phyloP scores from a whole-genome alignment of 1,140 invertebrate genomes.

The Colletes gigas region DNA sequence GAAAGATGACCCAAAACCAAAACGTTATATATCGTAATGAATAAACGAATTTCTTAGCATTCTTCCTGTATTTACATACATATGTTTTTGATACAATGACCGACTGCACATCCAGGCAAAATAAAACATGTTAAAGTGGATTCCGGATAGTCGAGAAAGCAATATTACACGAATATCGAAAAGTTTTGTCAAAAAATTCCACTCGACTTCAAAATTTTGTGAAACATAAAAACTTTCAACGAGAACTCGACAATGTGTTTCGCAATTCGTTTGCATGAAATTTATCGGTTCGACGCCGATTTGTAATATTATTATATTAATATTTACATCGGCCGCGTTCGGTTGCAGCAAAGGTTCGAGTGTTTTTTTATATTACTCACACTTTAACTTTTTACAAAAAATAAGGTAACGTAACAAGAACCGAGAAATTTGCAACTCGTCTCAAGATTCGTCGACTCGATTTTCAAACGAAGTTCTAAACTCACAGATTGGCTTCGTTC shows the following conservation, averaged over 20 bases:
- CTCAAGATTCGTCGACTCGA: too few relatives aligned
- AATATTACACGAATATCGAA: conserved; percentile 41
- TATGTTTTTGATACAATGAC: conserved; percentile 18
- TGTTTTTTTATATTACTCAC: not conserved
- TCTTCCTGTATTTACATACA: not conserved
- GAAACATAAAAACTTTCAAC: conserved; percentile 23
- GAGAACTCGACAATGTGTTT: conserved; percentile 8
- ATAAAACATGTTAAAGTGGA: conserved; percentile 29
- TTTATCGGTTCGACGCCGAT: not conserved
- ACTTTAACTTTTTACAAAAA: not conserved
- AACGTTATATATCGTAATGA: too few relatives aligned
- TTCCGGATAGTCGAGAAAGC: not conserved
- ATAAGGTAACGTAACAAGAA: too few relatives aligned
- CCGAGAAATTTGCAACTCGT: too few relatives aligned
- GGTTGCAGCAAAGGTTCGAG: not conserved
- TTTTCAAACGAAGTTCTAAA: too few relatives aligned
- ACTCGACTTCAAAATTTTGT: conserved; percentile 21
- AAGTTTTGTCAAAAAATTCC: conserved; percentile 24
- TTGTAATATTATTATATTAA: not conserved
- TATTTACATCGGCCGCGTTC: not conserved
- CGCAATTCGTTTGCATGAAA: conserved; percentile 7
- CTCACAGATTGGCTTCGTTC: too few relatives aligned
- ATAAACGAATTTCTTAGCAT: too few relatives aligned
- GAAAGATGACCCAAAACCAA: too few relatives aligned
- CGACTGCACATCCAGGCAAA: not conserved